Base-by-base conservation (phyloP, 2,797 vertebrate species). In the Mus caroli region DNA sequence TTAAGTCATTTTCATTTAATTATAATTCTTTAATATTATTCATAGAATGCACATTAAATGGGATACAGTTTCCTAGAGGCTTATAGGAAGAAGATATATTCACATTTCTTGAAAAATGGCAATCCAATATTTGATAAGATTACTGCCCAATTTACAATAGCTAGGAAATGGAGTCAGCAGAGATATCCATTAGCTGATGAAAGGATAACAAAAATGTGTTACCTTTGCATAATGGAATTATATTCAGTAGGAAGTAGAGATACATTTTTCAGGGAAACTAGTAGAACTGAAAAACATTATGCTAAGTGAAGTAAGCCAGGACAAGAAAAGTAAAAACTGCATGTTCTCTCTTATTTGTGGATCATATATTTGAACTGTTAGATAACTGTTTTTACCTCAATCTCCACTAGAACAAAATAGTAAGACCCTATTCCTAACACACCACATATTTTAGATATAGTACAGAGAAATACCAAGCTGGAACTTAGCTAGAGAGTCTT, bases 1-100 rank as follows among this genome's bases (percentile, higher is more conserved):
- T 76, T 11, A 92, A 95, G 85, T 79, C 2, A 54, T 73, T 91
- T 94, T 76, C 56, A 19, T 82, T 86, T 92, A 67, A 96, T 88
- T 92, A 84, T 75, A 91, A 89, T 86, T 17, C 6, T 93, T 95
- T 71, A 69, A 73, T 52, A 91, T 90, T 94, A 88, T 67, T 79
- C 60, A 88, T 17, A 82, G 28, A 75, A 82, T 79, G 20, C n/a
- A 76, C 88, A 50, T 52, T 86, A 87, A 46, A 11, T 82, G 13
- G 86, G n/a, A 87, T 28, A 92, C 4, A 97, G 28, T 89, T 95
- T 76, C 90, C 43, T 88, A 86, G 40, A 6, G 12, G 84, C 14
- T 58, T n/a, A 86, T 83, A 88, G 52, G 12, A 94, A 88, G 24
- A 88, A 83, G 20, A 82, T 73, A 88, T 17, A 58, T 43, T 83